Conservation (phyloP, 2,888 invertebrate genomes). For the Dusona sp. region DNA sequence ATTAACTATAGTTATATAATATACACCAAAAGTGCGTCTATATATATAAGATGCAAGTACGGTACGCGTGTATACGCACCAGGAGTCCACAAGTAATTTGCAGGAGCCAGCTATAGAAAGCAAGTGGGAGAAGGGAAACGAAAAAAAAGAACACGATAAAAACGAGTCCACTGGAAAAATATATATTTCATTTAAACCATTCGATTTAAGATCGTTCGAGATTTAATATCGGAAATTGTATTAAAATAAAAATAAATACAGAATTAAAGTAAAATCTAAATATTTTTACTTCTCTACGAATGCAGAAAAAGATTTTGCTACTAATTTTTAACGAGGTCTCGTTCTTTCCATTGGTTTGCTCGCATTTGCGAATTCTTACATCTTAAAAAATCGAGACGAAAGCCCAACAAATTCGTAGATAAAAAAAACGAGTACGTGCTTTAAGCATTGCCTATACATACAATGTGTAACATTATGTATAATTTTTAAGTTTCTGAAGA, state of each 20-base stretch:
- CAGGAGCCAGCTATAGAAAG: constrained; percentile 1
- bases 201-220: not conserved
- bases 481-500: constrained; percentile 12
- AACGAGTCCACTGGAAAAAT: not conserved
- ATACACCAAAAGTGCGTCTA: constrained; percentile 11
- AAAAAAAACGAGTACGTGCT: not conserved
- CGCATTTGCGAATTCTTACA: too few relatives aligned
- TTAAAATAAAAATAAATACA: too few relatives aligned
- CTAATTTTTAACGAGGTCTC: too few relatives aligned
- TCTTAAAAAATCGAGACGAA: too few relatives aligned
- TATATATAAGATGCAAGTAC: constrained; percentile 51
- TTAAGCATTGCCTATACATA: not conserved
- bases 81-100: constrained; percentile 43
- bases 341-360: too few relatives aligned
- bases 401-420: not conserved
- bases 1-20: constrained; percentile 6
- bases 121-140: not conserved
- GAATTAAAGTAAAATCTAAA: not conserved
- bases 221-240: not conserved
- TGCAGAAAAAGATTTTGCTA: too few relatives aligned
- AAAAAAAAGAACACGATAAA: not conserved
- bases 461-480: not conserved
- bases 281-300: too few relatives aligned
- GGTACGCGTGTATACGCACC: constrained; percentile 56
- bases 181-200: not conserved